Evolutionary conservation across 1,140 invertebrate species (phyloP).

Genomic region (Portunus trituberculatus): DNA sequence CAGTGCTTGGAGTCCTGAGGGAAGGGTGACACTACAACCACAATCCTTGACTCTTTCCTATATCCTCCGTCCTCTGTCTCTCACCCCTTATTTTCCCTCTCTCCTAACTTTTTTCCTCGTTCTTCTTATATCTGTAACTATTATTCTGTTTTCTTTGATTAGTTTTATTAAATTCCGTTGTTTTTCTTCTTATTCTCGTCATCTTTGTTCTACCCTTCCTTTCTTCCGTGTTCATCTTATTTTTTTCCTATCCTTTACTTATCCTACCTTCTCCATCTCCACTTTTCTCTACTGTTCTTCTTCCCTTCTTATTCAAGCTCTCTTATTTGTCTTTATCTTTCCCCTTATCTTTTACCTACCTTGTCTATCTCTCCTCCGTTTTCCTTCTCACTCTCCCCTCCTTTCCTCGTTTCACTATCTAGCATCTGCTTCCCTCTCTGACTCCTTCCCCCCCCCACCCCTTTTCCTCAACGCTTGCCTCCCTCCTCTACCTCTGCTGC

Average conservation of each 20-base stretch:
- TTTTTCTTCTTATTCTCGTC: not conserved
- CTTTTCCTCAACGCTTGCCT: not conserved
- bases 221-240: not conserved
- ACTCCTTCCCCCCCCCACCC: not conserved
- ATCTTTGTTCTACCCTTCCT: not conserved
- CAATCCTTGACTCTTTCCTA: no score
- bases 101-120: no score
- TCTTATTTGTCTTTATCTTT: not conserved
- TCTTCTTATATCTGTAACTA: no score
- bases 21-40: no score
- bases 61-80: no score
- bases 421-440: not conserved
- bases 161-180: not conserved
- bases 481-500: not conserved
- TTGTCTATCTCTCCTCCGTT: not conserved
- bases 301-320: not conserved
- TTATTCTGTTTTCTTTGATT: no score
- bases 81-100: no score
- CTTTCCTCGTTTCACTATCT: not conserved
- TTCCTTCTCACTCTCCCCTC: not conserved
- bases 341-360: not conserved
- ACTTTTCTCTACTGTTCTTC: not conserved
- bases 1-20: no score
- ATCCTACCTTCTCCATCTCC: not conserved
- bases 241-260: not conserved